These are phyloP conservation scores for Eriocheir sinensis DNA, from an alignment of 1,140 invertebrate species.

Conservation along the genomic window DNA sequence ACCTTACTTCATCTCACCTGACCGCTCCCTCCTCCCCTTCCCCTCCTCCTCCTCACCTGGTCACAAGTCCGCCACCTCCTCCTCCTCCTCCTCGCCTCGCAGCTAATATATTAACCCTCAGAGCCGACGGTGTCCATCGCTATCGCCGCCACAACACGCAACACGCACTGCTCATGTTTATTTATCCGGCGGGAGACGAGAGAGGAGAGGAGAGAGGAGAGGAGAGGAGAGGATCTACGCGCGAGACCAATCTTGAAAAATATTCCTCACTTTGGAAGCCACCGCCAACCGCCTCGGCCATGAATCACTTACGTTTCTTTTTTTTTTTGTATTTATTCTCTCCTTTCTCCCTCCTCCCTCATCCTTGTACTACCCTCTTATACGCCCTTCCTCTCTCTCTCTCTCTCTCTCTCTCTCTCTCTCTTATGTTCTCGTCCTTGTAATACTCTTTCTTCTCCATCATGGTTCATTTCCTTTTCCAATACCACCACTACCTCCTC, in stretches of 20 bases:
- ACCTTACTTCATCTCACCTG: too few relatives aligned
- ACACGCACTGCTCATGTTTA: slow-evolving; percentile 21
- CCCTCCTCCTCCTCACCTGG: neutral
- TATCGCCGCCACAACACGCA: slow-evolving; percentile 15
- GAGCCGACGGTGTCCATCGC: slow-evolving; percentile 32
- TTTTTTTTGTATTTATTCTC: neutral
- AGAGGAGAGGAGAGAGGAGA: too few relatives aligned
- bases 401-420: neutral
- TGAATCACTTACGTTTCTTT: neutral
- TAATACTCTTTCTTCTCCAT: too few relatives aligned
- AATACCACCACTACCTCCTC: neutral
- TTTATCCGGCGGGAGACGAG: neutral
- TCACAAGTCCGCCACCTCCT: too few relatives aligned
- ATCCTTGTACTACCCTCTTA: too few relatives aligned
- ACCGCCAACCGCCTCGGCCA: neutral
- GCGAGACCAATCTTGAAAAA: slow-evolving; percentile 9
- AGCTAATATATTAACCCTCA: neutral
- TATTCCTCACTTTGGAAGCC: slow-evolving; percentile 1
- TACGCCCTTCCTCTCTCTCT: neutral
- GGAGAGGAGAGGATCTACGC: too few relatives aligned
- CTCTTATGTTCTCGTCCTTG: too few relatives aligned
- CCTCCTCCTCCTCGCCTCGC: neutral
- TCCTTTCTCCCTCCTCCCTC: neutral
- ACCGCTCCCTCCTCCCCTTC: neutral
- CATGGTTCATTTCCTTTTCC: neutral